phyloP scores from a whole-genome alignment of 1,140 invertebrate genomes.

The Aphelenchoides besseyi region DNA sequence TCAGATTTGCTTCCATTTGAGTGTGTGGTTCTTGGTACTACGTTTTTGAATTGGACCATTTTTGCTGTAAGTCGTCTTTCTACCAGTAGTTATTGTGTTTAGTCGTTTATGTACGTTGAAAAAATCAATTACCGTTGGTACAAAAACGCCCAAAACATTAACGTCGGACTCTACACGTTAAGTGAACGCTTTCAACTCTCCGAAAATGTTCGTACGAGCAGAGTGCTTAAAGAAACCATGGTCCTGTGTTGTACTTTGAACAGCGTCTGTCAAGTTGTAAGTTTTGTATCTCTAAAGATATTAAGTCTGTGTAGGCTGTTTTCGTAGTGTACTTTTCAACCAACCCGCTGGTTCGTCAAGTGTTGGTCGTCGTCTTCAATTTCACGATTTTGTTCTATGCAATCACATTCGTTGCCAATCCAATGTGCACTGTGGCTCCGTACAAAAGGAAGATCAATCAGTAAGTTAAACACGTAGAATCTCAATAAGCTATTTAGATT shows the following conservation, averaged over 20 bases:
- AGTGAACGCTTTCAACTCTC: too few species aligned
- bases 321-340: not conserved
- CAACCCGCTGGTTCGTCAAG: not conserved
- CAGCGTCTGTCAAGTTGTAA: not conserved
- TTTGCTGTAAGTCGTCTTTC: not conserved
- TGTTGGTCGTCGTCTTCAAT: not conserved
- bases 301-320: not conserved
- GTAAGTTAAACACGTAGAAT: too few species aligned
- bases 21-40: not conserved
- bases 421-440: not conserved
- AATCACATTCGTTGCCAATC: not conserved
- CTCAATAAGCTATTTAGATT: too few species aligned
- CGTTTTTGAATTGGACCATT: not conserved
- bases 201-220: not conserved
- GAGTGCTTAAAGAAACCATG: not conserved
- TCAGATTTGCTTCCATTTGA: not conserved
- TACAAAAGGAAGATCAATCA: not conserved
- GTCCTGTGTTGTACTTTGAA: not conserved
- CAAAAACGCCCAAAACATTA: not conserved
- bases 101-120: not conserved
- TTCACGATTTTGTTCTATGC: not conserved
- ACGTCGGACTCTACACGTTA: not conserved
- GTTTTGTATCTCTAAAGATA: not conserved
- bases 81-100: not conserved
- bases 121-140: not conserved